These are phyloP conservation scores for Nemopilema nomurai DNA, from an alignment of 30 jellyfish, hydroid and myxozoan genomes.

Conservation along the genomic window DNA sequence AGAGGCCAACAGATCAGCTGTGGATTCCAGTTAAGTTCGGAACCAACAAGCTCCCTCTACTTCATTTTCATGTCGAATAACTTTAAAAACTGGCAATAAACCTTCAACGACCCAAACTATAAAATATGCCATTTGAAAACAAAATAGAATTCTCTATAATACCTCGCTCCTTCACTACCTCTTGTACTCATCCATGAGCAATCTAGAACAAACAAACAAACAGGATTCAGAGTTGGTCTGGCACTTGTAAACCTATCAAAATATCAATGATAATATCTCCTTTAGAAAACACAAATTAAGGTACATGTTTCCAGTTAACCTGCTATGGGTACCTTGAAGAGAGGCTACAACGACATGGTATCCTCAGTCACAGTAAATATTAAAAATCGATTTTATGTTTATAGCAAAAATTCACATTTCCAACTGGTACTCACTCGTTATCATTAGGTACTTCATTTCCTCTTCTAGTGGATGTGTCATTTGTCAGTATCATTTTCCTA, in stretches of 20 bases:
- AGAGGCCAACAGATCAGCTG: neutral
- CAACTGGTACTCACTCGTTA: neutral
- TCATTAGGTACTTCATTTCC: neutral
- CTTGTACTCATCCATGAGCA: slow-evolving; percentile 17
- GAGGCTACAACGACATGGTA: too few species aligned
- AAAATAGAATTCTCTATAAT: slow-evolving; percentile 1
- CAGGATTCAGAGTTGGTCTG: neutral
- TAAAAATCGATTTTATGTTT: too few species aligned
- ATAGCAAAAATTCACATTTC: too few species aligned
- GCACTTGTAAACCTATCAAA: too few species aligned
- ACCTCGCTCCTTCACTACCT: slow-evolving; percentile 35
- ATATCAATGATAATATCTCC: too few species aligned
- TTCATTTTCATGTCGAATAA: neutral
- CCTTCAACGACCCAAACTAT: slow-evolving; percentile 1
- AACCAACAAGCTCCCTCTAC: neutral
- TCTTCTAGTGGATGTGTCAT: slow-evolving; percentile 5
- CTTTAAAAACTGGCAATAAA: neutral
- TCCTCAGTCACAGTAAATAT: too few species aligned
- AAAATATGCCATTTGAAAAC: slow-evolving; percentile 20
- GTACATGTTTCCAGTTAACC: too few species aligned
- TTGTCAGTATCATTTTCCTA: slow-evolving; percentile 12
- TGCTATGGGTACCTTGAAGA: too few species aligned
- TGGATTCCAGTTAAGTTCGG: neutral
- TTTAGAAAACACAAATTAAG: too few species aligned
- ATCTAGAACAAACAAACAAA: slow-evolving; percentile 1